Evolutionary conservation across 2,797 vertebrate genomes (phyloP), one percentile per base, ranked within the genome.

Genomic region (Etheostoma perlongum): DNA sequence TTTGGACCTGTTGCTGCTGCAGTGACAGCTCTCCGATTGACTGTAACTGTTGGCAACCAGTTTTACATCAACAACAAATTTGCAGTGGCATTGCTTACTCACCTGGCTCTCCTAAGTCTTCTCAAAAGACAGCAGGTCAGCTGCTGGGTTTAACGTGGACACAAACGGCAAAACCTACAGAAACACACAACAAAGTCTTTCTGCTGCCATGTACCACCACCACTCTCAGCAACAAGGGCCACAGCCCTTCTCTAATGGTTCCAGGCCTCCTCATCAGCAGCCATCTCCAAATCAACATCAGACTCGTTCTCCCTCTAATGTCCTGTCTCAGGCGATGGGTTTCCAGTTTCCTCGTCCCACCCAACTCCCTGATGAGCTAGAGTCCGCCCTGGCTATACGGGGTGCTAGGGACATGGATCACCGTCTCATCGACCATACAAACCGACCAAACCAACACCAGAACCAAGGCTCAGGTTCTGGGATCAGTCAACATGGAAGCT

Each of bases 1-100:
- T 88, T 88, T 79, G 91, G 90, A 92, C 81, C 90, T 16, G 86
- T 60, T 76, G 78, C 69, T 77, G 81, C 86, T 46, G 76, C 79
- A 54, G 70, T 75, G 36, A 82, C 95, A 94, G 95, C 95, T 94
- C 96, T 97, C 59, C 93, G 93, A 91, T 92, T 97, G 27, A 79
- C 94, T 67, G 54, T 86, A 88, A 83, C 93, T 74, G 72, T 89
- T 88, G 91, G 76, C 44, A 91, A 53, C 77, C 94, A 88, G 74
- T 92, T 52, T 67, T 66, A 72, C 54, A 83, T 54, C 71, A 70
- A 51, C 82, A 82, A 76, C 67, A 25, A 85, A 15, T 67, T 86
- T 67, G 55, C 82, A 23, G 57, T 65, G 5, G 59, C 15, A 1
- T 86, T 91, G 57, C 86, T 92, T 83, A 88, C 88, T 87, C 93